A percentile compares a stretch with the other conserved stretches of the same genome.
Conservation (phyloP, 1,140 invertebrate genomes). For the Nephila pilipes region DNA sequence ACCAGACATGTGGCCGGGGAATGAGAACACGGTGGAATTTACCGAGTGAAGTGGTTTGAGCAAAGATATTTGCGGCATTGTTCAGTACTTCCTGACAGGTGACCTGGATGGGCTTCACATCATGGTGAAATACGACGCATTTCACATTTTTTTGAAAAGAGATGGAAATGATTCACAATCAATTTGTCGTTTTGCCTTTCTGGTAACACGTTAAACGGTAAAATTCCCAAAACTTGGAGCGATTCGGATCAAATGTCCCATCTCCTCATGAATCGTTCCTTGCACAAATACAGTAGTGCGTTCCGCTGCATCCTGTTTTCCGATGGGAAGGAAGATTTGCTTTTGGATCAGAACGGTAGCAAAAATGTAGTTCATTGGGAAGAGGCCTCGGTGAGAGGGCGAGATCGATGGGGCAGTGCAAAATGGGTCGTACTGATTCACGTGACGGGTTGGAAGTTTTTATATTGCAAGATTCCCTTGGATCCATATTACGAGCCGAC, state of each 20-base stretch:
- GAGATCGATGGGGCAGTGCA: too few relatives aligned
- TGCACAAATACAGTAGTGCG: too few relatives aligned
- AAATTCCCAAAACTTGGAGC: neutral
- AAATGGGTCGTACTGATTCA: too few relatives aligned
- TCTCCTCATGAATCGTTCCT: neutral
- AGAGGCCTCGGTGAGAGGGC: too few relatives aligned
- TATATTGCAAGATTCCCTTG: too few relatives aligned
- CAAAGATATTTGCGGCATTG: neutral
- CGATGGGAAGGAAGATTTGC: neutral
- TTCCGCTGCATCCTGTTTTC: neutral
- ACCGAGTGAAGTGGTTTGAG: neutral
- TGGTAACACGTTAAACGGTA: neutral
- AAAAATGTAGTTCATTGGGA: neutral
- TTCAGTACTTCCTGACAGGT: neutral
- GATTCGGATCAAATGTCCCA: neutral
- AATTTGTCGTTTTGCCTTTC: neutral
- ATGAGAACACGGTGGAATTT: neutral
- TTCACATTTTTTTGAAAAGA: neutral
- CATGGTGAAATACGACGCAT: neutral
- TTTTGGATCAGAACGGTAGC: neutral
- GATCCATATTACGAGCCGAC: too few relatives aligned
- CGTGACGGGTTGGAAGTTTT: too few relatives aligned
- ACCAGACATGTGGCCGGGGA: neutral
- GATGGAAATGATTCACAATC: neutral
- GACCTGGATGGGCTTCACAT: neutral